phyloP scores from a whole-genome alignment of 2,113 vertebrate species.

The Crotalus viridis region DNA sequence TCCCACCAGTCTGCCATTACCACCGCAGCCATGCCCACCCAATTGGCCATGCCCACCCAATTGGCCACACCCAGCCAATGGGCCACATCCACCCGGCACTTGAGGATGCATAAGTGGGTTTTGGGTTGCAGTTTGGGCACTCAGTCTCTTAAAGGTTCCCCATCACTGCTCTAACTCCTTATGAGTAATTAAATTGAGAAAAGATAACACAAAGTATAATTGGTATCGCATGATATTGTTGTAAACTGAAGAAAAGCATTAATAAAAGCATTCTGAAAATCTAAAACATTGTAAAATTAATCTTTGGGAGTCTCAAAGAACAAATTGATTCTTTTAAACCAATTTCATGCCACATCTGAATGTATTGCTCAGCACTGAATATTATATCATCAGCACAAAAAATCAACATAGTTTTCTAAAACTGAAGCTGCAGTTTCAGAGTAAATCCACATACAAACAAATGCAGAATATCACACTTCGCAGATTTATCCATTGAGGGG shows the following conservation, averaged over 20 bases:
- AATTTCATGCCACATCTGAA: neutral
- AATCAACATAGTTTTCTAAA: neutral
- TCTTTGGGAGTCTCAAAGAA: neutral
- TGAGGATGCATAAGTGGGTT: no score
- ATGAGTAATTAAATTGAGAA: neutral
- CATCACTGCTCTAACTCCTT: neutral
- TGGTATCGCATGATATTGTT: neutral
- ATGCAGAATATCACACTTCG: neutral
- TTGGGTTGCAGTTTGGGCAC: no score
- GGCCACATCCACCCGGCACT: no score
- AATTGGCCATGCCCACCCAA: no score
- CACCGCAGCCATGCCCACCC: no score
- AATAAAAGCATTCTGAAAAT: conserved; percentile 3
- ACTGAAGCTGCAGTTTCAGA: neutral
- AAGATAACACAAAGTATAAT: neutral
- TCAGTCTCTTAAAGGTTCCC: no score
- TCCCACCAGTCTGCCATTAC: no score
- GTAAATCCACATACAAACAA: neutral
- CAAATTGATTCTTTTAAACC: neutral
- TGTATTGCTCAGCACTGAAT: neutral
- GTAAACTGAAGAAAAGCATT: neutral
- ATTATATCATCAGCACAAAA: neutral
- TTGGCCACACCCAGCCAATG: no score
- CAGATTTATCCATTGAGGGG: neutral
- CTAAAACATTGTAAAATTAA: neutral